Evolutionary conservation across 2,888 invertebrate genomes (phyloP).

Genomic region (Phaedon cochleariae): DNA sequence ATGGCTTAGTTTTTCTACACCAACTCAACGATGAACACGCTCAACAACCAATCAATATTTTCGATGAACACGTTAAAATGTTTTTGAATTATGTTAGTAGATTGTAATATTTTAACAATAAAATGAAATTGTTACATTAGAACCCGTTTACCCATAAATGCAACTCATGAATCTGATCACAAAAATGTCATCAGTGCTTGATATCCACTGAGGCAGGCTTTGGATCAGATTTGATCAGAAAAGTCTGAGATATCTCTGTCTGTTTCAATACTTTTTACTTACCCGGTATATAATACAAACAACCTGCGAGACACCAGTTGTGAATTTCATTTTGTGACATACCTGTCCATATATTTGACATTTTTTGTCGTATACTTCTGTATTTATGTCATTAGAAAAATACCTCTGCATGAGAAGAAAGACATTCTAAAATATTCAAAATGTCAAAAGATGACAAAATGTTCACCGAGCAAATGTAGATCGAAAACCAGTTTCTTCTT

Average conservation of each 20-base stretch:
- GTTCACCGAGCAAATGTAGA: conserved; percentile 23
- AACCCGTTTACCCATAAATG: no score
- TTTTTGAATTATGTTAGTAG: conserved; percentile 63
- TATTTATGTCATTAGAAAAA: neutral
- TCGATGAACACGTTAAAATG: conserved; percentile 59
- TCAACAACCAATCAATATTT: conserved; percentile 56
- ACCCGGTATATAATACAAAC: no score
- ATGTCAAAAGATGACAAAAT: conserved; percentile 37
- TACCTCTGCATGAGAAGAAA: neutral
- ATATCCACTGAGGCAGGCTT: no score
- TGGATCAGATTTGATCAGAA: no score
- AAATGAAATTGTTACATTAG: neutral
- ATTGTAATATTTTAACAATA: conserved; percentile 44
- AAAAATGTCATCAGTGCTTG: neutral
- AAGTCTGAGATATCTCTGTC: no score
- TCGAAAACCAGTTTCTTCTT: conserved; percentile 42
- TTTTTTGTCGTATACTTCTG: no score
- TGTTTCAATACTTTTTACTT: no score
- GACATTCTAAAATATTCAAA: conserved; percentile 1
- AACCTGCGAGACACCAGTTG: no score
- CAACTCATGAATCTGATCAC: no score
- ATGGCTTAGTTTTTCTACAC: conserved; percentile 62
- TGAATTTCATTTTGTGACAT: no score
- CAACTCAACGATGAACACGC: conserved; percentile 61
- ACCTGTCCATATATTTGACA: no score